Evolutionary conservation across 2,113 vertebrate genomes (phyloP).

Genomic region (Hystrix cristata): DNA sequence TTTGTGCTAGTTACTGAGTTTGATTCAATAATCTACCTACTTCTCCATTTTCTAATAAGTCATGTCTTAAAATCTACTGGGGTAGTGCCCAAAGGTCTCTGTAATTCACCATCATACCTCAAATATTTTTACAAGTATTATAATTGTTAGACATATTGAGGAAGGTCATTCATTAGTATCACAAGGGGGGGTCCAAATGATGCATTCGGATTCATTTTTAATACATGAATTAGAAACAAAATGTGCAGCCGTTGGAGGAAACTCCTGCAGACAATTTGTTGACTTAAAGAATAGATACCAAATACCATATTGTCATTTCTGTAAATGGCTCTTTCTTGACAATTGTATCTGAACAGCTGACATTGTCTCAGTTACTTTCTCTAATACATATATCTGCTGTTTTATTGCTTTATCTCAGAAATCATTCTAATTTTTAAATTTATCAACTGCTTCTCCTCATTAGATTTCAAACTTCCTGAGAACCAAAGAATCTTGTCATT

Average conservation of each 20-base stretch:
- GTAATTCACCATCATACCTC: too few relatives aligned
- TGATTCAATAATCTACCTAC: not conserved
- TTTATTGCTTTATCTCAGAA: not conserved
- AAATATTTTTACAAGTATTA: slow-evolving; percentile 11
- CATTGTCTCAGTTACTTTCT: not conserved
- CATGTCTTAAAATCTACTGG: not conserved
- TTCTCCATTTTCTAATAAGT: not conserved
- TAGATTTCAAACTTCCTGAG: not conserved
- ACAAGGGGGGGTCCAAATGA: not conserved
- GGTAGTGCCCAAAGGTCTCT: not conserved
- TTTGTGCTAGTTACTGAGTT: not conserved
- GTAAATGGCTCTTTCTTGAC: not conserved
- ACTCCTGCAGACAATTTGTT: not conserved
- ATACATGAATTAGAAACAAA: not conserved
- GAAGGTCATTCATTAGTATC: not conserved
- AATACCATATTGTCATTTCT: not conserved
- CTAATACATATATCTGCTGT: not conserved
- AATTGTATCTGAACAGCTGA: not conserved
- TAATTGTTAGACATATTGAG: not conserved
- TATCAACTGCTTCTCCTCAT: not conserved
- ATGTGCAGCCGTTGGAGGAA: not conserved
- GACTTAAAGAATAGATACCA: not conserved
- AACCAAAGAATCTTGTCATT: not conserved
- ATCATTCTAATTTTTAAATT: not conserved
- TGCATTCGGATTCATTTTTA: not conserved